Percentiles rank a stretch among this genome's conserved stretches.
These are phyloP conservation scores for Polyommatus icarus DNA, from an alignment of 2,888 invertebrate species.

Conservation along the genomic window DNA sequence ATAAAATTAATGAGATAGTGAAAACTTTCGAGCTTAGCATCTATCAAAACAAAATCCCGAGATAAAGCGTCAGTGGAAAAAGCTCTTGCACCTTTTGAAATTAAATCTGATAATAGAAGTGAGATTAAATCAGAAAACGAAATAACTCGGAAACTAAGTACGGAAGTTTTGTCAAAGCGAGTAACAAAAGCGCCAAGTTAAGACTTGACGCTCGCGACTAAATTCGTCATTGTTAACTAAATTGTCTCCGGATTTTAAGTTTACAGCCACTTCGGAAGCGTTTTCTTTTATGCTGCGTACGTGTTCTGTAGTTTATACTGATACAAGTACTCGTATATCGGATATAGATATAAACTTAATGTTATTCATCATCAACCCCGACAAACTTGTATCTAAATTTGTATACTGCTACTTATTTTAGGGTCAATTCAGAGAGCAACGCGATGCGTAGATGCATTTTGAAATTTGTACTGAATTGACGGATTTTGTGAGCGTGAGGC, in stretches of 20 bases:
- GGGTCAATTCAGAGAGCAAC: too few species aligned
- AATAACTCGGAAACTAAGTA: constrained; percentile 33
- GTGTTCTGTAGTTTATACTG: not conserved
- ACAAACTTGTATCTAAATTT: too few species aligned
- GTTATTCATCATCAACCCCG: too few species aligned
- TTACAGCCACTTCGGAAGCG: constrained; percentile 27
- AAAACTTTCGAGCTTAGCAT: constrained; percentile 19
- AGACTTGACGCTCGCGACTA: constrained; percentile 42
- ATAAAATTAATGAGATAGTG: constrained; percentile 16
- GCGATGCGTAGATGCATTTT: too few species aligned
- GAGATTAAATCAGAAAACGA: constrained; percentile 34
- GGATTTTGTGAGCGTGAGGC: too few species aligned
- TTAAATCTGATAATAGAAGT: constrained; percentile 32
- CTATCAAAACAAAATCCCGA: constrained; percentile 21
- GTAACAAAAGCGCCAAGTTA: constrained; percentile 39
- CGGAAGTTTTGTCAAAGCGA: constrained; percentile 35
- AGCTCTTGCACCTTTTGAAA: constrained; percentile 30
- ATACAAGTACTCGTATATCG: not conserved
- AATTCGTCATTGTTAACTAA: constrained; percentile 45
- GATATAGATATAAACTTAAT: not conserved
- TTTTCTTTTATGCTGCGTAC: constrained; percentile 15
- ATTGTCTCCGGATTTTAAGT: constrained; percentile 34
- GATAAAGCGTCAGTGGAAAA: constrained; percentile 13
- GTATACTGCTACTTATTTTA: too few species aligned
- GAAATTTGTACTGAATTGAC: too few species aligned